phyloP scores from a whole-genome alignment of 2,113 vertebrate species.

The Barbus barbus region DNA sequence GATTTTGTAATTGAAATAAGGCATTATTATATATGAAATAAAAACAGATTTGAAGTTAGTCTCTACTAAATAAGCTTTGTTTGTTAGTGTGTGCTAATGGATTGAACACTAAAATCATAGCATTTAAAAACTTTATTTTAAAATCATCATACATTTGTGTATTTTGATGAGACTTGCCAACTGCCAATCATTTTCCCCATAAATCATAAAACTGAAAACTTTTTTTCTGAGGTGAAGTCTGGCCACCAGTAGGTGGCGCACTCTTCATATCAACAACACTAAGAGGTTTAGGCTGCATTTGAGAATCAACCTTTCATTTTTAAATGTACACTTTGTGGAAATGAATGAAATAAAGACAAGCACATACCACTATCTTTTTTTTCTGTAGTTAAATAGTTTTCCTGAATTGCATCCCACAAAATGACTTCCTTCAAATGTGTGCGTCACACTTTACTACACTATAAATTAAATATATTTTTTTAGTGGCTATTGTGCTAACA shows the following conservation, averaged over 20 bases:
- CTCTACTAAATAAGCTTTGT: no score
- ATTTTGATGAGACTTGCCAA: neutral
- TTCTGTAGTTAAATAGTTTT: neutral
- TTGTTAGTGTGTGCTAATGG: neutral
- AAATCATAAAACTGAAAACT: neutral
- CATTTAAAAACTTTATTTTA: neutral
- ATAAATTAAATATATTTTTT: neutral
- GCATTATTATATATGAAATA: no score
- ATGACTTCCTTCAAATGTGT: neutral
- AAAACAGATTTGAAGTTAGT: no score
- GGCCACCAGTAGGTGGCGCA: slow-evolving; percentile 73
- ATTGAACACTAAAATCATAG: neutral
- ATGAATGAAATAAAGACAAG: neutral
- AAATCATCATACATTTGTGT: neutral
- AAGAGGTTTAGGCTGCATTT: neutral
- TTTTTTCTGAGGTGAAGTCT: neutral
- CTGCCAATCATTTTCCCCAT: neutral
- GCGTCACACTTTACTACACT: neutral
- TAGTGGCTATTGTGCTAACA: neutral
- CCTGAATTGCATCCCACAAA: neutral
- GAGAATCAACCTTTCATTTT: neutral
- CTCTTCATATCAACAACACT: slow-evolving; percentile 62
- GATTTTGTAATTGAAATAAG: neutral
- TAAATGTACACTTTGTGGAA: neutral
- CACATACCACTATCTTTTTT: neutral